Evolutionary conservation across 2,113 vertebrate species (phyloP).

Genomic region (Pteropus alecto): DNA sequence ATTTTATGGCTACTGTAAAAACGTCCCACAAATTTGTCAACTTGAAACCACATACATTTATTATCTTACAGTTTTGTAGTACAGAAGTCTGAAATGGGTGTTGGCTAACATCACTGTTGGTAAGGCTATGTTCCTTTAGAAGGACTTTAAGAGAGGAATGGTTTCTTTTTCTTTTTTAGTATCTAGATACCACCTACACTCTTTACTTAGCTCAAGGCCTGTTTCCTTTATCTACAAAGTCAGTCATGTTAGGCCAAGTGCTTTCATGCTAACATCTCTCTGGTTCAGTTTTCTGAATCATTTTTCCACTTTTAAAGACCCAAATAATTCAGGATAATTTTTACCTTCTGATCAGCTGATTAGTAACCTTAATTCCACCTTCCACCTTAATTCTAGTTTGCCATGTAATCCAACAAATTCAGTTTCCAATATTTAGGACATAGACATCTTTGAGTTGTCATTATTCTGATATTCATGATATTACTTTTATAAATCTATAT

Average conservation of each 20-base stretch:
- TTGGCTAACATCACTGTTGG: background rate
- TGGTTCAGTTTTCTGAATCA: background rate
- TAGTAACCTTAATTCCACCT: background rate
- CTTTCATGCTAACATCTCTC: background rate
- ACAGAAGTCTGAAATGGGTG: background rate
- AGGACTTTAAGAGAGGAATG: background rate
- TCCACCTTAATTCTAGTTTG: background rate
- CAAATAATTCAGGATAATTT: background rate
- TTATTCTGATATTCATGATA: background rate
- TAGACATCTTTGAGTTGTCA: background rate
- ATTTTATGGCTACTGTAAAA: background rate
- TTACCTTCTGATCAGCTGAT: background rate
- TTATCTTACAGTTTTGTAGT: background rate
- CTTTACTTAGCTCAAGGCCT: background rate
- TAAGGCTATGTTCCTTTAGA: background rate
- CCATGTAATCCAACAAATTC: background rate
- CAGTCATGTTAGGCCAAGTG: background rate
- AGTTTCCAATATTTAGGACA: background rate
- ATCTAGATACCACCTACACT: background rate
- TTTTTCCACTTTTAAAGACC: background rate
- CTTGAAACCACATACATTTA: background rate
- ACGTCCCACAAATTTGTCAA: background rate
- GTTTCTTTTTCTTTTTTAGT: background rate
- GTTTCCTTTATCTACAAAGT: background rate
- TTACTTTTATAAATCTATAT: background rate